Conservation (phyloP, 2,797 vertebrate species). For the Furcifer pardalis region DNA sequence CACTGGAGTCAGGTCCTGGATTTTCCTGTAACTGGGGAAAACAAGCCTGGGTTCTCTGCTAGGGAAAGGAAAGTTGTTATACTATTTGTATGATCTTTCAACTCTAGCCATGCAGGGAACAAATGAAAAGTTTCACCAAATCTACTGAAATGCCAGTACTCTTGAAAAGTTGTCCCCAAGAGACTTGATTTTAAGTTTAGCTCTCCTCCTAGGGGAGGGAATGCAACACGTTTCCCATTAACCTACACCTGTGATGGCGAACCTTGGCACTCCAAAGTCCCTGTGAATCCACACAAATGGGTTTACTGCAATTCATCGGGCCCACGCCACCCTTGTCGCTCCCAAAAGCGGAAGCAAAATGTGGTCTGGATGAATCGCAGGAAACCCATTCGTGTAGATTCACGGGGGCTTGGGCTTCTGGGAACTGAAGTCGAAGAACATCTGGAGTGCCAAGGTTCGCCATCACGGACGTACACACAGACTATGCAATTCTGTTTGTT, state of each 20-base stretch:
- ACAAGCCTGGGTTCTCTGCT: constrained; percentile 13
- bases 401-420: too few species aligned
- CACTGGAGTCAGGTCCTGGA: not conserved
- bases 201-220: not conserved
- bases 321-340: too few species aligned
- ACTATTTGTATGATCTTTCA: constrained; percentile 12
- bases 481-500: constrained; percentile 11
- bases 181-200: constrained; percentile 11
- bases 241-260: not conserved
- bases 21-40: constrained; percentile 15
- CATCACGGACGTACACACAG: too few species aligned
- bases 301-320: too few species aligned
- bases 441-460: too few species aligned
- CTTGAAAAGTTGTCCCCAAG: constrained; percentile 1
- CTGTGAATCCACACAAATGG: too few species aligned
- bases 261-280: too few species aligned
- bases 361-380: too few species aligned
- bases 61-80: not conserved
- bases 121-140: constrained; percentile 17
- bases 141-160: constrained; percentile 4
- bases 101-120: constrained; percentile 11
- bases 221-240: not conserved
- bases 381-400: too few species aligned
- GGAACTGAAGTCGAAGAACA: too few species aligned
- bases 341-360: too few species aligned